A percentile compares a stretch with the other conserved stretches of the same genome.
Conservation (phyloP, 2,797 vertebrate genomes). For the Molossus alvarezi region DNA sequence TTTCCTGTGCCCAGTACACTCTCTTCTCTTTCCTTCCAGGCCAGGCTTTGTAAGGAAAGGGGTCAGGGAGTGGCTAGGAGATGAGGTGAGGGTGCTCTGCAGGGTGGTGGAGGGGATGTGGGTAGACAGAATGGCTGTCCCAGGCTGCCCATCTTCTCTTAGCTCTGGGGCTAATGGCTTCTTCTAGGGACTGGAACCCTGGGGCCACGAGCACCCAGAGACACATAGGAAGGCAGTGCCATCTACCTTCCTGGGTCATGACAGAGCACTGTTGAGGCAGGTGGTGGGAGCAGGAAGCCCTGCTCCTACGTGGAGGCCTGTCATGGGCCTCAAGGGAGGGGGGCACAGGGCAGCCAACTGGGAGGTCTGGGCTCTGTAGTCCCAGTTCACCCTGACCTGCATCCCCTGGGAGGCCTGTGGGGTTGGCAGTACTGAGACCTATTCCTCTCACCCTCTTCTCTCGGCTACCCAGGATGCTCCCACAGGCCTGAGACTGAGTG, state of each 20-base stretch:
- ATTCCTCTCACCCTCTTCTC: background rate
- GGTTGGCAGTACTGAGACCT: background rate
- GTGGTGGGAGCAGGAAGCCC: background rate
- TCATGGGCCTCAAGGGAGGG: background rate
- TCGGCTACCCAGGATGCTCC: background rate
- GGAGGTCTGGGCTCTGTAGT: background rate
- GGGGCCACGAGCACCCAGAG: background rate
- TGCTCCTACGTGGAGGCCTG: background rate
- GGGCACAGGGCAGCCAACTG: too few relatives aligned
- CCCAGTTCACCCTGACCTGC: background rate
- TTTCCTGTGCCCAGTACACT: background rate
- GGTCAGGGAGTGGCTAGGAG: background rate
- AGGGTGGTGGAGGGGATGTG: accelerated
- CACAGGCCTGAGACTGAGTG: background rate
- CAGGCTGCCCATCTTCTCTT: background rate
- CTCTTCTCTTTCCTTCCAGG: background rate
- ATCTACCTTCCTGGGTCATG: background rate
- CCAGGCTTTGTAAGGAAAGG: slow-evolving; percentile 28
- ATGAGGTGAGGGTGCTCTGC: background rate
- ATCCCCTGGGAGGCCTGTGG: background rate
- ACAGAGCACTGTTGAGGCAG: background rate
- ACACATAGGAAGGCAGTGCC: background rate
- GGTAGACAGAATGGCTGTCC: background rate
- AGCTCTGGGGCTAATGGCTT: background rate
- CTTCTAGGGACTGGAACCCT: background rate